Conservation (phyloP, 1,140 invertebrate species). For the Formica selysi region DNA sequence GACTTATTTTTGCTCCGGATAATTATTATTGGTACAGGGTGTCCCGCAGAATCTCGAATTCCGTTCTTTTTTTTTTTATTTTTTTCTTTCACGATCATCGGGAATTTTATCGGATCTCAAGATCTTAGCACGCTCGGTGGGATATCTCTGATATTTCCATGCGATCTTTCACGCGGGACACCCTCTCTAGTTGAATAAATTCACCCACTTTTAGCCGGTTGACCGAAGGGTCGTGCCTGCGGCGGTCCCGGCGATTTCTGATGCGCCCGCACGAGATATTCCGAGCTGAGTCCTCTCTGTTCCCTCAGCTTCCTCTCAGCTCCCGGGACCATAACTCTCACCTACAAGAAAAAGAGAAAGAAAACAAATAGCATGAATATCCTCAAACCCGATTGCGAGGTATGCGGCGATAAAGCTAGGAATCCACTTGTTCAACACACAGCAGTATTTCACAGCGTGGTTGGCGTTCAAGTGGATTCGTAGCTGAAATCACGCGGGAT, state of each 20-base stretch:
- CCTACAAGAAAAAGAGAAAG: constrained; percentile 75
- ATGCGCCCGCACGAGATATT: constrained; percentile 84
- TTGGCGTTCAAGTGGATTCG: constrained; percentile 6
- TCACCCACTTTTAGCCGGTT: constrained; percentile 81
- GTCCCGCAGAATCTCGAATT: constrained; percentile 29
- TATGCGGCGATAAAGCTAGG: constrained; percentile 17
- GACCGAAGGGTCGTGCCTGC: constrained; percentile 80
- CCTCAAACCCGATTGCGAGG: background rate
- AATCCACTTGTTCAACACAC: background rate
- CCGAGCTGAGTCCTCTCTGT: constrained; percentile 85
- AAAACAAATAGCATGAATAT: constrained; percentile 29
- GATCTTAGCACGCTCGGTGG: background rate
- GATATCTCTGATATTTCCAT: background rate
- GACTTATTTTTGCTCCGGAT: constrained; percentile 17
- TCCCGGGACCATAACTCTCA: constrained; percentile 89
- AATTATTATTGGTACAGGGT: constrained; percentile 50
- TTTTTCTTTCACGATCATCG: background rate
- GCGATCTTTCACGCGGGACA: constrained; percentile 44
- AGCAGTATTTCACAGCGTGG: too few species aligned
- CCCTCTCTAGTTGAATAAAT: constrained; percentile 45
- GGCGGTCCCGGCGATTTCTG: constrained; percentile 84
- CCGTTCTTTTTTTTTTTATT: background rate
- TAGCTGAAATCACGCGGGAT: constrained; percentile 5
- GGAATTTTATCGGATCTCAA: constrained; percentile 22
- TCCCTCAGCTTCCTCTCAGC: constrained; percentile 88